Evolutionary conservation across 2,888 invertebrate genomes (phyloP).

Genomic region (Pteria penguin): DNA sequence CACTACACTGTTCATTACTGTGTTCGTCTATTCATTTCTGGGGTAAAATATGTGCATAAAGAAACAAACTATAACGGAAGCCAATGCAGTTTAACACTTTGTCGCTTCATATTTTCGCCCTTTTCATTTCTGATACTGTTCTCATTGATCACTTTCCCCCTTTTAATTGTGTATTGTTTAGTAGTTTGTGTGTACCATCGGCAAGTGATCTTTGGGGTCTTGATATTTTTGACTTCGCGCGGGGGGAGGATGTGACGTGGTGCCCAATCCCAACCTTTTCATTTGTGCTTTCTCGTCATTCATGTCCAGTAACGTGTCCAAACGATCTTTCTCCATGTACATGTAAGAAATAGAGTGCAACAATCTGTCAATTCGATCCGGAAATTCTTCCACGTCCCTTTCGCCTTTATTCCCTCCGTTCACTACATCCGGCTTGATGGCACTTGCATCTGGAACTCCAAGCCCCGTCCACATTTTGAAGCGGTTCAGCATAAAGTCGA

Average conservation of each 20-base stretch:
- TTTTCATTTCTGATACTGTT: too few species aligned
- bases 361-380: conserved; percentile 77
- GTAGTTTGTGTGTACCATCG: conserved; percentile 20
- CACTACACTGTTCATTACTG: too few species aligned
- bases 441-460: conserved; percentile 45
- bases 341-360: conserved; percentile 77
- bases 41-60: too few species aligned
- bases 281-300: conserved; percentile 27
- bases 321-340: conserved; percentile 73
- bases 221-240: conserved; percentile 1
- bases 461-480: conserved; percentile 71
- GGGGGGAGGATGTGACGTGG: neutral
- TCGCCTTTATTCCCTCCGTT: conserved; percentile 46
- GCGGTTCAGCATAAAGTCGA: conserved; percentile 76
- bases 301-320: conserved; percentile 58
- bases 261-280: conserved; percentile 39
- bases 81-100: too few species aligned
- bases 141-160: too few species aligned
- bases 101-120: too few species aligned
- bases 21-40: too few species aligned
- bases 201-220: neutral
- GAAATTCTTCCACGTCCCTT: conserved; percentile 73
- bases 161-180: too few species aligned
- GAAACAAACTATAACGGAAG: too few species aligned
- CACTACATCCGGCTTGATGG: conserved; percentile 52